Evolutionary conservation across 2,888 invertebrate genomes (phyloP).

Genomic region (Scaptomyza polygonia): DNA sequence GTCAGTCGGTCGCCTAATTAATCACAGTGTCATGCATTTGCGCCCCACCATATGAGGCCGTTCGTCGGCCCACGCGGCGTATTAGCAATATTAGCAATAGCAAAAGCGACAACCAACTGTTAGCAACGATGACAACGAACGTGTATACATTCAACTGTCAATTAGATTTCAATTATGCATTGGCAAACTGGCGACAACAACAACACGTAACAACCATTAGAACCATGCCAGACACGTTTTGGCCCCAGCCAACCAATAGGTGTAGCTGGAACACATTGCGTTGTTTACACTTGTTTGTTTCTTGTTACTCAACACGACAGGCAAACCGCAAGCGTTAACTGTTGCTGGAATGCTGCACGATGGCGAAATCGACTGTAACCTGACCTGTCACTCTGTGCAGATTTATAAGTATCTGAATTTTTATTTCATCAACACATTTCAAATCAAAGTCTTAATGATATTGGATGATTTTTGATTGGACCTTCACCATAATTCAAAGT

Average conservation of each 20-base stretch:
- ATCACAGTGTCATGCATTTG: conserved; percentile 76
- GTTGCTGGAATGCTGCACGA: background rate
- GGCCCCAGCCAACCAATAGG: conserved; percentile 27
- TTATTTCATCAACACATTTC: background rate
- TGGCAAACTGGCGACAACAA: conserved; percentile 46
- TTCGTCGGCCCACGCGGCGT: conserved; percentile 70
- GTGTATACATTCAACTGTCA: conserved; percentile 76
- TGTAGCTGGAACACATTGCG: conserved; percentile 38
- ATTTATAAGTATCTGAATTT: background rate
- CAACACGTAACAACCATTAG: conserved; percentile 1
- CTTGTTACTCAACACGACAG: conserved; percentile 31
- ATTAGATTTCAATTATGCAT: conserved; percentile 80
- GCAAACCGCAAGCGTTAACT: conserved; percentile 11
- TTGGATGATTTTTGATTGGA: too few relatives aligned
- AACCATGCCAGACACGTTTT: conserved; percentile 53
- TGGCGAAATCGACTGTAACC: conserved; percentile 2
- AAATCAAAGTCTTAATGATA: background rate
- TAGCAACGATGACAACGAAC: conserved; percentile 32
- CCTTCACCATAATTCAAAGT: too few relatives aligned
- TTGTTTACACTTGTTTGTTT: conserved; percentile 55
- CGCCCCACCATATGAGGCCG: conserved; percentile 47
- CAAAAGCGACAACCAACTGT: conserved; percentile 28
- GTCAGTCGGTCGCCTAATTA: conserved; percentile 67
- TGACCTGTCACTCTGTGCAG: conserved; percentile 4
- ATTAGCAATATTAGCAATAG: conserved; percentile 60